Conservation (phyloP, 2,888 invertebrate species). For the Morpho deidamia region DNA sequence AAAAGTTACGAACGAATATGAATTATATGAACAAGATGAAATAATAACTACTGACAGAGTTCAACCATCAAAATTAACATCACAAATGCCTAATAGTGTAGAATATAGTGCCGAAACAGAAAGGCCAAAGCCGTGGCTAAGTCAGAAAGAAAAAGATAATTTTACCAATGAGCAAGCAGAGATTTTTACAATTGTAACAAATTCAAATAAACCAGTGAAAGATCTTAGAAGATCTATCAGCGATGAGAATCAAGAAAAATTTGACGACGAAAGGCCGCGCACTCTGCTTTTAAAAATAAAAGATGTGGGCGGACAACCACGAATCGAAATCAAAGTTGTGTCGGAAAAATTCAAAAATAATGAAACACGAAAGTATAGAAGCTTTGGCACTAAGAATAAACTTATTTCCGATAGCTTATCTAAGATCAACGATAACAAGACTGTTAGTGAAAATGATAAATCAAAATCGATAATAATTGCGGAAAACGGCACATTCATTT, state of each 20-base stretch:
- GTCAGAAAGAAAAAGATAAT: neutral
- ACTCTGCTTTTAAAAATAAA: constrained; percentile 40
- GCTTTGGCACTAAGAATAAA: constrained; percentile 2
- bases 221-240: constrained; percentile 37
- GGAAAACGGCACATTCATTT: constrained; percentile 14
- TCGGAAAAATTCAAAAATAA: constrained; percentile 19
- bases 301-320: constrained; percentile 33
- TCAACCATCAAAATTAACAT: neutral
- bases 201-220: constrained; percentile 27
- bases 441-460: neutral
- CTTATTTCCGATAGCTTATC: constrained; percentile 1
- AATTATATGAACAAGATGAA: neutral
- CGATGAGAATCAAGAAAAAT: constrained; percentile 7
- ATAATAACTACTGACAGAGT: neutral
- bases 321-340: constrained; percentile 43
- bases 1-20: constrained; percentile 17
- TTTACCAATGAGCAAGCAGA: neutral
- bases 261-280: neutral
- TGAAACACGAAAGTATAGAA: constrained; percentile 8
- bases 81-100: neutral
- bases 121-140: neutral
- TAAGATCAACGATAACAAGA: neutral
- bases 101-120: neutral
- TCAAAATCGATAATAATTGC: constrained; percentile 8
- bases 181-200: neutral